Evolutionary conservation across 1,140 invertebrate species (phyloP), one percentile per base, ranked within the genome.

Genomic region (Drosophila paulistorum): DNA sequence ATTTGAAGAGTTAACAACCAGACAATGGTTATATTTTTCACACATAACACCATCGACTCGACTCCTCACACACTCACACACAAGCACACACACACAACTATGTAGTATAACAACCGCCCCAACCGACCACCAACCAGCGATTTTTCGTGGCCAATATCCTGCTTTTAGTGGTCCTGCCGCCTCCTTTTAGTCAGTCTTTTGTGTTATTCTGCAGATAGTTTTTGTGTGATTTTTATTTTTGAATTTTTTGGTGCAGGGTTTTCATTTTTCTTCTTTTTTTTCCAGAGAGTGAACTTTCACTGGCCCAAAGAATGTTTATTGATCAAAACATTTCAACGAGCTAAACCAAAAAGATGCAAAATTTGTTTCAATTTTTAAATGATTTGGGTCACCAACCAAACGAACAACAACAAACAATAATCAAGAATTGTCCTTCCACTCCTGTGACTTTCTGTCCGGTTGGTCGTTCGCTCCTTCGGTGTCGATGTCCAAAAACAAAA

Each of bases 1-100:
- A 78, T 78, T 78, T 78, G 41, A 72, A 78, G 74, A 78, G 74
- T 78, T 78, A 78, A 75, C 76, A 78, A 65, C 76, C 76, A 68
- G 71, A 75, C 76, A 75, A 78, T 78, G 76, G 76, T 78, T 78
- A 78, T 74, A 78, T 78, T 78, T 51, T 78, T 78, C 76, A 78
- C 76, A 74, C 76, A 68, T 76, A 77, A 64, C 33, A 17, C 54
- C 39, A 14, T 1, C 13, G 26, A 3, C 23, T 39, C 5, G 0
- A 1, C n/a, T 13, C 20, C 1, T 20, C 30, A 35, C 42, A 45
- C n/a, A 48, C n/a, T n/a, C 45, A 17, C 45, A 48, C 45, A 48
- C 17, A 48, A 17, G 10, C 45, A 48, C 45, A 48, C 45, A 9
- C 14, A 48, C 9, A n/a, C 10, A 39, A 39, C 37, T 39, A 39